phyloP scores from a whole-genome alignment of 2,113 vertebrate genomes.

The Aegithalos caudatus region DNA sequence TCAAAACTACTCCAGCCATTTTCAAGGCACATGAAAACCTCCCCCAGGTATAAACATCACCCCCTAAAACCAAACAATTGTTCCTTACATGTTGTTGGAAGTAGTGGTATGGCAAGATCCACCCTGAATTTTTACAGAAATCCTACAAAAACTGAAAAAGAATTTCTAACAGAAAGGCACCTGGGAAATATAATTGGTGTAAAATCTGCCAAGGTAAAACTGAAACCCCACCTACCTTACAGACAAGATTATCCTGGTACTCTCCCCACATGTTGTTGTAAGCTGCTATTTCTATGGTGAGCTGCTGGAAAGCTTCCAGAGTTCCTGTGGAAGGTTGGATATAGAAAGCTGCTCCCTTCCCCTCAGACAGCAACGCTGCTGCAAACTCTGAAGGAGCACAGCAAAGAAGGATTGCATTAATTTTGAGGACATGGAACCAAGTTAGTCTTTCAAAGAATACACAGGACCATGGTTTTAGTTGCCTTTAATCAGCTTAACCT shows the following conservation, averaged over 20 bases:
- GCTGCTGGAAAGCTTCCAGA: slow-evolving; percentile 80
- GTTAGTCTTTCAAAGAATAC: background rate
- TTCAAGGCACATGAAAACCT: background rate
- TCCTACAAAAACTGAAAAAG: background rate
- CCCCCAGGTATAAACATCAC: background rate
- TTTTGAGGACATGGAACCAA: background rate
- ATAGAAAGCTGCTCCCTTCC: slow-evolving; percentile 86
- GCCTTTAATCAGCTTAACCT: background rate
- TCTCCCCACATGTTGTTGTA: slow-evolving; percentile 94
- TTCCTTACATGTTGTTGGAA: background rate
- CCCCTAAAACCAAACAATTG: background rate
- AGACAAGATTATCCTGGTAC: slow-evolving; percentile 86
- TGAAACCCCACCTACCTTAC: slow-evolving; percentile 70
- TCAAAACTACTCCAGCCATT: background rate
- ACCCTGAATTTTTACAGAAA: background rate
- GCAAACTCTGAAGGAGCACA: slow-evolving; percentile 75
- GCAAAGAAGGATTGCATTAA: background rate
- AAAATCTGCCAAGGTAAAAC: background rate
- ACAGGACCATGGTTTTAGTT: background rate
- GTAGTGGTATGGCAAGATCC: background rate
- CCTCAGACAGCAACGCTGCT: slow-evolving; percentile 76
- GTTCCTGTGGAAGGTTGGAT: slow-evolving; percentile 71
- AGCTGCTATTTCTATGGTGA: slow-evolving; percentile 79
- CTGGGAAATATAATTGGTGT: background rate
- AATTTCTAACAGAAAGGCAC: background rate